Conservation (phyloP, 2,888 invertebrate species). For the Mimachlamys varia region DNA sequence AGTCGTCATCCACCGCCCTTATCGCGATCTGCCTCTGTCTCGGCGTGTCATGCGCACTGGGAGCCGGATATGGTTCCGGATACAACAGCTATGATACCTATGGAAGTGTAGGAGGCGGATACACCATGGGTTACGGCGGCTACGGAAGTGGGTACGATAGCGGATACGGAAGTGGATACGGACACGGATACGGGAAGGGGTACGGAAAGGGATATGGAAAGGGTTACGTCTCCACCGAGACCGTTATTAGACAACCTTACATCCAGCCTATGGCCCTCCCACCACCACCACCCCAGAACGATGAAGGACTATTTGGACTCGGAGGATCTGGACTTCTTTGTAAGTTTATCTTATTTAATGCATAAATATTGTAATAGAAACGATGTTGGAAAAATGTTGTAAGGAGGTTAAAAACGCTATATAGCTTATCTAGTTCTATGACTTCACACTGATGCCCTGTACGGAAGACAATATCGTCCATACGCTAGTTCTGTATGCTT, state of each 20-base stretch:
- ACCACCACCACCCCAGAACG: not conserved
- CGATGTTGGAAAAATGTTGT: too few species aligned
- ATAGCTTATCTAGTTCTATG: too few species aligned
- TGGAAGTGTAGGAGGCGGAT: not conserved
- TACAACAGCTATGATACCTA: not conserved
- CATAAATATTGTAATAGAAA: too few species aligned
- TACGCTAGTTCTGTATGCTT: too few species aligned
- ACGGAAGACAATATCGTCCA: too few species aligned
- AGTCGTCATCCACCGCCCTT: not conserved
- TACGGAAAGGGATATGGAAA: not conserved
- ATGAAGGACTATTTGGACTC: constrained; percentile 2
- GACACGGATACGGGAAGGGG: not conserved
- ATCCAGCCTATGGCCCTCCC: not conserved
- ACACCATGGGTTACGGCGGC: not conserved
- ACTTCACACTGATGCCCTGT: too few species aligned
- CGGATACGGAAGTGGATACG: not conserved
- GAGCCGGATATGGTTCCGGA: constrained; percentile 19
- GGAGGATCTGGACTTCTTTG: not conserved
- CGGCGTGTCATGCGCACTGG: constrained; percentile 31
- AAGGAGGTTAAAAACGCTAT: too few species aligned
- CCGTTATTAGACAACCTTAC: not conserved
- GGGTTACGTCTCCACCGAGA: constrained; percentile 20
- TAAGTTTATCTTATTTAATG: not conserved
- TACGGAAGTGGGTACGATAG: constrained; percentile 11
- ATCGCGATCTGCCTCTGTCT: not conserved